Percentiles rank a stretch among this genome's conserved stretches.
phyloP scores from a whole-genome alignment of 2,888 invertebrate genomes.

The Agonopterix arenella region DNA sequence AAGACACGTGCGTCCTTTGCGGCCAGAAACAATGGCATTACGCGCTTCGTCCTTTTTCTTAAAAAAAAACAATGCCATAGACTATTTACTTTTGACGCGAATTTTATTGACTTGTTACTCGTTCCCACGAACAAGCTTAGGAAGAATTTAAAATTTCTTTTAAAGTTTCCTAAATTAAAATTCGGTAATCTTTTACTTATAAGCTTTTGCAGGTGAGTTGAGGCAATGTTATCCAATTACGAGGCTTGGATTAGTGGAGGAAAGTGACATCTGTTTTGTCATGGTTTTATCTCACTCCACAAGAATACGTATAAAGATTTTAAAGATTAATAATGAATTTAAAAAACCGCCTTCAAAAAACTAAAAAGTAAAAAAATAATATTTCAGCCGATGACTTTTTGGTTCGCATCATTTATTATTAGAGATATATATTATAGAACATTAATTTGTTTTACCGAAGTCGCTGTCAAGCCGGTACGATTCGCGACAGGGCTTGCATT shows the following conservation, averaged over 20 bases:
- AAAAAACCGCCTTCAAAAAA: no score
- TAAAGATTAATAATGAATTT: no score
- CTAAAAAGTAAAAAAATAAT: no score
- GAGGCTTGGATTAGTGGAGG: constrained; percentile 6
- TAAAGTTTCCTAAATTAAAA: constrained; percentile 8
- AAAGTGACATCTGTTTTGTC: constrained; percentile 10
- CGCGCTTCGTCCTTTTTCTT: constrained; percentile 25
- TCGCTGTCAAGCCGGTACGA: no score
- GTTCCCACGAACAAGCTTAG: constrained; percentile 40
- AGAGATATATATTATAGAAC: no score
- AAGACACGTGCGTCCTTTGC: constrained; percentile 67
- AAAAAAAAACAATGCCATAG: constrained; percentile 34
- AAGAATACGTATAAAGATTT: no score
- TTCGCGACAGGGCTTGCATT: no score
- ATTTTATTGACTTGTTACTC: constrained; percentile 34
- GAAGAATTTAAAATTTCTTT: constrained; percentile 1
- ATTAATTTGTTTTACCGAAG: no score
- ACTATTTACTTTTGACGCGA: constrained; percentile 41
- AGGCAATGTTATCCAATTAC: constrained; percentile 11
- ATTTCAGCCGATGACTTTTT: no score
- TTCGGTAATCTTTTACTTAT: constrained; percentile 8
- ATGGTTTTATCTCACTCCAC: no score
- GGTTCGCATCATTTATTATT: no score
- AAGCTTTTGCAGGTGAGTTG: constrained; percentile 32
- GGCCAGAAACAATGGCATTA: constrained; percentile 63